Evolutionary conservation across 2,113 vertebrate genomes (phyloP), one percentile per base, ranked within the genome.

Genomic region (Gnathonemus echidnorhynchus): DNA sequence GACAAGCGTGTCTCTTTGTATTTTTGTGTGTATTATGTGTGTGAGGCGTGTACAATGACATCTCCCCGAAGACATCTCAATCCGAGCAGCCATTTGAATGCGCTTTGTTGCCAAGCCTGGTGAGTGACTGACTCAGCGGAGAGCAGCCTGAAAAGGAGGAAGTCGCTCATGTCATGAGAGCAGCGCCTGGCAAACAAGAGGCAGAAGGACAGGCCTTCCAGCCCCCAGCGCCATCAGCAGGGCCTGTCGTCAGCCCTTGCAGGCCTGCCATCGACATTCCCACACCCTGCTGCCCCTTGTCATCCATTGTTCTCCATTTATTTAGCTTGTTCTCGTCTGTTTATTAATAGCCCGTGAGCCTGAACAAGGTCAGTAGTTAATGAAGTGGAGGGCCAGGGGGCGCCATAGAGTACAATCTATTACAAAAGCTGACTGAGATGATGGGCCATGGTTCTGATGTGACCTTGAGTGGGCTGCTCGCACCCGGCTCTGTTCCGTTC

Each of bases 131-230:
- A 88, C 48, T 89, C 86, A 90, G 35, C 89, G 66, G 91, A 92
- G 89, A 66, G 88, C 85, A 87, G 9, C 53, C 52, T 93, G 90
- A 94, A 95, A 94, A 93, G 93, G 90, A 93, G 92, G 94, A 94
- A 95, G 90, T 92, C 90, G 90, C 91, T 91, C 89, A 86, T 91
- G 92, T 89, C 88, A 88, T 9, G 85, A 92, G 86, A 53, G 85
- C 91, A 90, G 92, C 56, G 58, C 50, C 52, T 91, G 66, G 89
- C 89, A 87, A 77, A 92, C 77, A 92, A 87, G 66, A 89, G 86
- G 80, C 91, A 92, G 88, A 92, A 89, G 88, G 88, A 89, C 70
- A 42, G 83, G 15, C 86, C 89, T 93, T 95, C 92, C 94, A 93
- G 87, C 93, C 58, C 90, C 91, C 89, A 91, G 90, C 19, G 9